Percentiles rank a stretch among this genome's conserved stretches.
These are phyloP conservation scores for Oenanthe oenanthe DNA, from an alignment of 2,113 vertebrate genomes.

Conservation along the genomic window DNA sequence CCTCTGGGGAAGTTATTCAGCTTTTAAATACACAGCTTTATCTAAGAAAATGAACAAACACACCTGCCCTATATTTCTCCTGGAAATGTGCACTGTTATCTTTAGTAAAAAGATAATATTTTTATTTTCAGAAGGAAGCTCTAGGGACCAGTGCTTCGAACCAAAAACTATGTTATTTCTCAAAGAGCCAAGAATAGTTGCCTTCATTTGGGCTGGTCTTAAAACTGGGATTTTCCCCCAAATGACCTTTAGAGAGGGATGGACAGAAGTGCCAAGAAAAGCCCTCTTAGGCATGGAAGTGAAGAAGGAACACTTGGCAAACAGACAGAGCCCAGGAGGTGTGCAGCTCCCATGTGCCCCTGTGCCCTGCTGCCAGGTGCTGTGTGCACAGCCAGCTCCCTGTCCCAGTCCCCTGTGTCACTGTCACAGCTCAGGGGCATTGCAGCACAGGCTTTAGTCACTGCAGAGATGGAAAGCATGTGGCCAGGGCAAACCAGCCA, in stretches of 20 bases:
- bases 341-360: not conserved
- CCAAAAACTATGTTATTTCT: not conserved
- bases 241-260: not conserved
- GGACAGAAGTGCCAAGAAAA: not conserved
- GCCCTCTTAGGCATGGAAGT: not conserved
- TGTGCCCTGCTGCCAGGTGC: no score
- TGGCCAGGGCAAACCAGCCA: not conserved
- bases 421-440: not conserved
- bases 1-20: not conserved
- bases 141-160: not conserved
- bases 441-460: accelerated
- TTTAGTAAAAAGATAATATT: not conserved
- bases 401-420: not conserved
- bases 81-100: not conserved
- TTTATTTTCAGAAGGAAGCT: slow-evolving; percentile 7
- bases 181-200: not conserved
- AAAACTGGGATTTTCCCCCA: not conserved
- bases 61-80: not conserved
- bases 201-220: not conserved
- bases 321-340: not conserved
- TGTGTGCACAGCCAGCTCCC: accelerated
- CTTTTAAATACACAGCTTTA: not conserved
- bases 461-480: accelerated
- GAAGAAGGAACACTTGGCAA: not conserved
- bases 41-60: slow-evolving; percentile 6